Evolutionary conservation across 2,113 vertebrate species (phyloP).

Genomic region (Chascanopsetta lugubris): DNA sequence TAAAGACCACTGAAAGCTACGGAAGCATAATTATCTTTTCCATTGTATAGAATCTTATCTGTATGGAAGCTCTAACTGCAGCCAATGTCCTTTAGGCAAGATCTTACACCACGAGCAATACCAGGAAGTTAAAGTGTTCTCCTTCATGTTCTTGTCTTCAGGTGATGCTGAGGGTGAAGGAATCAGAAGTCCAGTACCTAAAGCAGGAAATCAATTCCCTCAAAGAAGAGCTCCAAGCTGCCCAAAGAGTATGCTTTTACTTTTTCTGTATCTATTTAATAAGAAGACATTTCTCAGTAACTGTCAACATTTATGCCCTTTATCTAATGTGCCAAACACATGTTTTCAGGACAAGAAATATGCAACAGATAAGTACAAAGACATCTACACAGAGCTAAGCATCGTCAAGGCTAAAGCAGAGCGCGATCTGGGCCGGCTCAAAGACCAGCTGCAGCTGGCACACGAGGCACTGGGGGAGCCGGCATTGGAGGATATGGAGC

Average conservation of each 20-base stretch:
- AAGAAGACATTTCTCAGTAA: background rate
- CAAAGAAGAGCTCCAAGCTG: conserved; percentile 84
- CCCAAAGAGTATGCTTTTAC: conserved; percentile 73
- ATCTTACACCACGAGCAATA: too few relatives aligned
- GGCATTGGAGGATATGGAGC: conserved; percentile 78
- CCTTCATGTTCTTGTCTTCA: conserved; percentile 28
- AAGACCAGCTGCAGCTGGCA: conserved; percentile 84
- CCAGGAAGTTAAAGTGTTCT: background rate
- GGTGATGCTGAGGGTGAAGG: conserved; percentile 86
- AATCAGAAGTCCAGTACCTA: conserved; percentile 86
- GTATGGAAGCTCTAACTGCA: too few relatives aligned
- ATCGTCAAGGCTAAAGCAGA: conserved; percentile 86
- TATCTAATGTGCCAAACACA: conserved; percentile 26
- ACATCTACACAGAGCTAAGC: conserved; percentile 87
- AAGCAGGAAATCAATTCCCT: conserved; percentile 87
- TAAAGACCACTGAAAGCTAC: background rate
- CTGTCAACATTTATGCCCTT: background rate
- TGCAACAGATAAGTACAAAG: conserved; percentile 86
- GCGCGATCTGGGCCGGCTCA: conserved; percentile 80
- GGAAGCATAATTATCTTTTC: background rate
- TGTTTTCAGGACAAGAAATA: conserved; percentile 84
- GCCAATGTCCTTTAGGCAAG: background rate
- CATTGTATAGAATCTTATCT: background rate
- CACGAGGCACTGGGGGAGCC: conserved; percentile 83
- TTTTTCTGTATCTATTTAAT: background rate